These are phyloP conservation scores for Platynereis dumerilii DNA, from an alignment of 2,888 invertebrate genomes.

Conservation along the genomic window DNA sequence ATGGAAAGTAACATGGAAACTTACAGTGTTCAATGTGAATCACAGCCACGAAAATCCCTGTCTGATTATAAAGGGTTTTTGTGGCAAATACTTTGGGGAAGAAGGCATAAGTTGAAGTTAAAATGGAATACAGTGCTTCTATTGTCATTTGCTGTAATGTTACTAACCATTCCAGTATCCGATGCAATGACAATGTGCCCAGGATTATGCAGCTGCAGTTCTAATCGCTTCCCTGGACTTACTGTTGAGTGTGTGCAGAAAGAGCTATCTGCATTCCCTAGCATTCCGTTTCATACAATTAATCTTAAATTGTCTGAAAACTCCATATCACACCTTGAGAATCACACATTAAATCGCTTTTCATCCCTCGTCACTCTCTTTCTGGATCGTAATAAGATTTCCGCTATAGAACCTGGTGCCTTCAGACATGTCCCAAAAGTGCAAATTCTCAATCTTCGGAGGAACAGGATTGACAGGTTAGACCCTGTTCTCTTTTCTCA, in stretches of 20 bases:
- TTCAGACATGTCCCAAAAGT: background rate
- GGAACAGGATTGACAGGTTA: constrained; percentile 3
- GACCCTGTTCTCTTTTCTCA: background rate
- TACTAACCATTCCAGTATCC: too few species aligned
- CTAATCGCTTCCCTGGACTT: background rate
- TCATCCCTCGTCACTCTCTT: background rate
- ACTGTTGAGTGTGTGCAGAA: constrained; percentile 9
- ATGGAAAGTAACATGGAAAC: too few species aligned
- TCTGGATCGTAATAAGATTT: constrained; percentile 11
- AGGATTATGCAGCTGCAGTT: too few species aligned
- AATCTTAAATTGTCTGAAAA: constrained; percentile 13
- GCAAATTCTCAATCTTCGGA: constrained; percentile 10
- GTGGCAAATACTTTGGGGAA: too few species aligned
- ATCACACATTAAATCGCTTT: background rate
- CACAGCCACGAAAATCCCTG: too few species aligned
- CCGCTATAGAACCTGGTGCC: constrained; percentile 2
- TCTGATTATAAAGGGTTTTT: too few species aligned
- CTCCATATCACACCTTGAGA: background rate
- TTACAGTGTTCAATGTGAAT: too few species aligned
- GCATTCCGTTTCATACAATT: background rate
- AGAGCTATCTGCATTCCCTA: background rate
- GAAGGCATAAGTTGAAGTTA: too few species aligned
- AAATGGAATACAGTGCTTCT: too few species aligned
- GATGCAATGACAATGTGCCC: too few species aligned
- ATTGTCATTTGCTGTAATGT: too few species aligned